phyloP scores from a whole-genome alignment of 2,797 vertebrate species.

The Dendrocincla fuliginosa region DNA sequence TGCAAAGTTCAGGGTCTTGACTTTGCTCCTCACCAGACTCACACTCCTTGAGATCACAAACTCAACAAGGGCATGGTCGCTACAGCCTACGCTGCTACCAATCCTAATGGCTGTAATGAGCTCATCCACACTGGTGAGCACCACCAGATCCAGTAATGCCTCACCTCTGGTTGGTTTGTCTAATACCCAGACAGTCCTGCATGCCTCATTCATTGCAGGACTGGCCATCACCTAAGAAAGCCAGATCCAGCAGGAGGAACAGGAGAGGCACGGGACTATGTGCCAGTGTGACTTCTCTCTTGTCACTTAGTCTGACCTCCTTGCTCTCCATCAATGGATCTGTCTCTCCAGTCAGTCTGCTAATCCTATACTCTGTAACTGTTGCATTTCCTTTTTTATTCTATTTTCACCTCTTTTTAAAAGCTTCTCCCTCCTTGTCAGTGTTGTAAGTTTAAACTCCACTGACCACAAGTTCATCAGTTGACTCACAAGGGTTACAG shows the following conservation, averaged over 20 bases:
- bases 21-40: background rate
- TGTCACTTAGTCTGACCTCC: background rate
- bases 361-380: background rate
- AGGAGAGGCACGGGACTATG: background rate
- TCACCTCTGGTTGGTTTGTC: background rate
- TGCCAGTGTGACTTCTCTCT: fast-evolving
- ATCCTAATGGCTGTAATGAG: background rate
- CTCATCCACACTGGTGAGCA: background rate
- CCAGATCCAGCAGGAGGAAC: background rate
- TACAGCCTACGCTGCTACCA: background rate
- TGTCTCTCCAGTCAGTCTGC: background rate
- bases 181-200: background rate
- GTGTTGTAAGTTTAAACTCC: background rate
- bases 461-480: background rate
- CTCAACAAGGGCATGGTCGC: fast-evolving
- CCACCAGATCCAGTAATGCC: background rate
- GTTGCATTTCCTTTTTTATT: background rate
- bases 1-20: background rate
- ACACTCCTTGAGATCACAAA: background rate
- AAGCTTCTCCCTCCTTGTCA: background rate
- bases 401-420: background rate
- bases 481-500: background rate
- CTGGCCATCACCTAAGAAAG: background rate
- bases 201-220: background rate
- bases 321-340: background rate